Evolutionary conservation across 2,888 invertebrate genomes (phyloP), one percentile per base, ranked within the genome.

Genomic region (Oscheius myriophilus): DNA sequence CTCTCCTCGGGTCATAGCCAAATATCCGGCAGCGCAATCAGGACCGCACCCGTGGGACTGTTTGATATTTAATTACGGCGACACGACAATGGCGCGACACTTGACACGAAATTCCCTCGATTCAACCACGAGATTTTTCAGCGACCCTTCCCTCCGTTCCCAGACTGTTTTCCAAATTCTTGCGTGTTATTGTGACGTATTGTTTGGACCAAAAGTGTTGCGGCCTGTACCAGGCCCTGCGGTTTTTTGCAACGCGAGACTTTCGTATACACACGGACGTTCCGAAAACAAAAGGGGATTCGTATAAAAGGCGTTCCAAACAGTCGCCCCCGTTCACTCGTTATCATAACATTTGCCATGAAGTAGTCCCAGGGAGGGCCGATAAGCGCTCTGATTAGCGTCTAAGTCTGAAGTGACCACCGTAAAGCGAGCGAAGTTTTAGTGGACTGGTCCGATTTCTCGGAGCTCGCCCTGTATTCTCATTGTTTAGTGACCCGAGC

Each of bases 401-500:
- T 33, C 33, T 33, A 33, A 33, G 33, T 33, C 33, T 33, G 9
- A 33, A 33, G 33, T 33, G 33, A 33, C 33, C 33, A 33, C 33
- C 33, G 33, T 33, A 33, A 33, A 33, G 33, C 9, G 33, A 33
- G 33, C 9, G 33, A 33, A 33, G 9, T 33, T n/a, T n/a, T 33
- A 33, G 33, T 9, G 33, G 33, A 33, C 33, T 33, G 33, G 33
- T 33, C 33, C 33, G 61, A 61, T 61, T 59, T 59, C 59, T 59
- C 46, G 61, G 49, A 12, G 49, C n/a, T 18, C 23, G n/a, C 49
- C 55, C 49, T 65, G 55, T 49, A 55, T 65, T 65, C 55, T 26
- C 25, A 57, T 65, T 65, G 65, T 65, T 65, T 65, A 65, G 65
- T 65, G 65, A 65, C 65, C 65, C 65, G 57, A 57, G 55, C 46